These are phyloP conservation scores for Schizothorax lantsangensis DNA, from an alignment of 2,797 vertebrate species.

Conservation along the genomic window DNA sequence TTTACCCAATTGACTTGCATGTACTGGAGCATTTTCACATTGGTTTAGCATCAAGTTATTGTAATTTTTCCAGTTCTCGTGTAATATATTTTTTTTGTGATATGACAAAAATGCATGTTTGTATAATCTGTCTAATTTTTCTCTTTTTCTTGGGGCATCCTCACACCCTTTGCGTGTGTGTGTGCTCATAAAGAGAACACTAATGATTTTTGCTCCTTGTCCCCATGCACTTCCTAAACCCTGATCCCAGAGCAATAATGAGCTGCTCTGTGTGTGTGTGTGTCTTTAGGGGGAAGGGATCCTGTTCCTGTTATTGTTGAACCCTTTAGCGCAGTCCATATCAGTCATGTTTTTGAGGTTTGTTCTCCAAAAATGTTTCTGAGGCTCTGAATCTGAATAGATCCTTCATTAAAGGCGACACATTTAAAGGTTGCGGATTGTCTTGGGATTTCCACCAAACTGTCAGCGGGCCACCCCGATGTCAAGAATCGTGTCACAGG, in stretches of 20 bases:
- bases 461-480: conserved; percentile 24
- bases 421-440: conserved; percentile 6
- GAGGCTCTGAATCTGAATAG: neutral
- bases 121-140: neutral
- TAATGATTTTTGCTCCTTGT: conserved; percentile 54
- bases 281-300: conserved; percentile 43
- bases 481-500: conserved; percentile 18
- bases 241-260: conserved; percentile 55
- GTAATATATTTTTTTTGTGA: neutral
- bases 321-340: conserved; percentile 1
- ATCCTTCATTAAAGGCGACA: neutral
- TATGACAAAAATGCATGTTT: neutral
- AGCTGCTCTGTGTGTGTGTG: conserved; percentile 30
- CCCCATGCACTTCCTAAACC: conserved; percentile 16
- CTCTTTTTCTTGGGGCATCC: neutral
- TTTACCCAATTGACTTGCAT: neutral
- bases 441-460: conserved; percentile 28
- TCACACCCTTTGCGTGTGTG: neutral
- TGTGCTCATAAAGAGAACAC: conserved; percentile 30
- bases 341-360: conserved; percentile 15
- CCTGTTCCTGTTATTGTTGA: conserved; percentile 44
- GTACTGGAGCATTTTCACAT: neutral
- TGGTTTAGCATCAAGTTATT: neutral
- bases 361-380: neutral
- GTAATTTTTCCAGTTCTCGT: neutral